Evolutionary conservation across 2,797 vertebrate genomes (phyloP).

Genomic region (Enteromius thamalakanensis): DNA sequence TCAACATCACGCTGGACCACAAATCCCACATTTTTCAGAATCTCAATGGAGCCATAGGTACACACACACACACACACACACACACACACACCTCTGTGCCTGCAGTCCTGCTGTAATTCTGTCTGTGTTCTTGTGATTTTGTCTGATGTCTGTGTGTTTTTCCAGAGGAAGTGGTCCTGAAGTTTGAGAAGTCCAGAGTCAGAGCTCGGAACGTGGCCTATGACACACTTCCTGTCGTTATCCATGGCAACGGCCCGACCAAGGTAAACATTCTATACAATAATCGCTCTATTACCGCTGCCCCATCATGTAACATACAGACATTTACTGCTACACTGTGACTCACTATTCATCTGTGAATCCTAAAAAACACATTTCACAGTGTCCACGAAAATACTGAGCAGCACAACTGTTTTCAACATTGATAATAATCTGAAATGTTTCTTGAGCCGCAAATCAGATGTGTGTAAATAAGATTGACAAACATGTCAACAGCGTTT

Average conservation of each 20-base stretch:
- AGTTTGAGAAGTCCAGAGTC: slow-evolving; percentile 86
- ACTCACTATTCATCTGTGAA: neutral
- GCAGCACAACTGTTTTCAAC: neutral
- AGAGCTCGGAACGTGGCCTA: slow-evolving; percentile 87
- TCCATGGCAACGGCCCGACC: slow-evolving; percentile 90
- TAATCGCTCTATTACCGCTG: neutral
- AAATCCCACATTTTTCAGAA: slow-evolving; percentile 89
- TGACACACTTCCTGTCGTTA: slow-evolving; percentile 86
- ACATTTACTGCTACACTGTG: neutral
- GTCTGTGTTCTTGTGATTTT: neutral
- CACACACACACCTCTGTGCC: slow-evolving; percentile 5
- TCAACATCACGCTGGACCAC: slow-evolving; percentile 85
- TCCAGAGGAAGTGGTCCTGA: slow-evolving; percentile 88
- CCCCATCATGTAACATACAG: neutral
- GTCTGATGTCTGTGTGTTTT: slow-evolving; percentile 11
- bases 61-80: slow-evolving; percentile 51
- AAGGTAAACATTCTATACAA: slow-evolving; percentile 77
- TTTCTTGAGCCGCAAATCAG: neutral
- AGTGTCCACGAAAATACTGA: neutral
- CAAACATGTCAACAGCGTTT: neutral
- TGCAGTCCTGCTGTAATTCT: neutral
- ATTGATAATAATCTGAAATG: neutral
- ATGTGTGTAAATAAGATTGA: neutral
- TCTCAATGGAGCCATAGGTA: slow-evolving; percentile 88
- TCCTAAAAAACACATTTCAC: neutral